Conservation (phyloP, 2,113 vertebrate genomes). For the Glaucomys volans region DNA sequence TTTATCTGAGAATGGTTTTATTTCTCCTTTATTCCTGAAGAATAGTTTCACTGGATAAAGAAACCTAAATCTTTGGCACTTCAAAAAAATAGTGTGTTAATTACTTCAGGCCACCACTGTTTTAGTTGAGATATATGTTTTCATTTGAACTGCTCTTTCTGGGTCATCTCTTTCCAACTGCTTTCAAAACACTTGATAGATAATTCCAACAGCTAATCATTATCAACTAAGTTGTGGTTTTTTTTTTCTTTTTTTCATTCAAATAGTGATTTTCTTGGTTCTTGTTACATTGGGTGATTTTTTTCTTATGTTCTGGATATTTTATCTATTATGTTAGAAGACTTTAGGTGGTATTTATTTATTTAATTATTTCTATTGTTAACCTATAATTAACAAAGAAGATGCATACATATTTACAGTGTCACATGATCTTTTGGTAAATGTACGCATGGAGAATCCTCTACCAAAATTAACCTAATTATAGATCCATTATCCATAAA, state of each 20-base stretch:
- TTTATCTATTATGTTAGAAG: neutral
- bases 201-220: neutral
- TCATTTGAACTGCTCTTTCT: neutral
- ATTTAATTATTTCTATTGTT: neutral
- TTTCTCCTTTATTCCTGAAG: neutral
- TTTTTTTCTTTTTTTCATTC: neutral
- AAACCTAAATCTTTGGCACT: neutral
- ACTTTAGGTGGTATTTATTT: neutral
- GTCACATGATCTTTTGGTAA: neutral
- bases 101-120: neutral
- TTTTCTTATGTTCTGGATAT: neutral
- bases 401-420: neutral
- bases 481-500: neutral
- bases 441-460: neutral
- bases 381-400: neutral
- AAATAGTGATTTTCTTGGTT: neutral
- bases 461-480: neutral
- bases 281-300: neutral
- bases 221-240: neutral
- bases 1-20: neutral
- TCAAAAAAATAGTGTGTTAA: neutral
- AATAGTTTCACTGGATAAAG: neutral
- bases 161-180: neutral
- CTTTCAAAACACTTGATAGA: neutral
- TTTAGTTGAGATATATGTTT: neutral